Conservation (phyloP, 1,140 invertebrate genomes). For the Drosophila ambigua region DNA sequence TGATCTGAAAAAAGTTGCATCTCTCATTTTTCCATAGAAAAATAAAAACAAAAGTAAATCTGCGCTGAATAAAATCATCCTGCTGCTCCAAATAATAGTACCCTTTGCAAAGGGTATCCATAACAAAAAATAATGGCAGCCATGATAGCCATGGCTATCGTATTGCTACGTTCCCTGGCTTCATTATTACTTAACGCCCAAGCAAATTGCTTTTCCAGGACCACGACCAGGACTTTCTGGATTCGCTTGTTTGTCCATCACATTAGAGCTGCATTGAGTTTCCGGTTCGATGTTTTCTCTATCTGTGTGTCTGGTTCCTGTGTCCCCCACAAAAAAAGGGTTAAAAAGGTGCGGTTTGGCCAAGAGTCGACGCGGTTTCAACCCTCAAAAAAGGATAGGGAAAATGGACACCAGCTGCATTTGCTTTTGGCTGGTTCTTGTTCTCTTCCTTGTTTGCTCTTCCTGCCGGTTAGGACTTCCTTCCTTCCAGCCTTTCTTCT, state of each 20-base stretch:
- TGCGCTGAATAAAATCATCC: too few relatives aligned
- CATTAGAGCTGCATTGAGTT: slow-evolving; percentile 70
- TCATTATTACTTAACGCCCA: slow-evolving; percentile 79
- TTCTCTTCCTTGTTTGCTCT: slow-evolving; percentile 57
- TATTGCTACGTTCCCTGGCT: slow-evolving; percentile 47
- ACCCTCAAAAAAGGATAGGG: slow-evolving; percentile 50
- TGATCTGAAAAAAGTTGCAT: too few relatives aligned
- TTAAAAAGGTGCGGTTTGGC: slow-evolving; percentile 81
- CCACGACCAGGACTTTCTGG: slow-evolving; percentile 18
- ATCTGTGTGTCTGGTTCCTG: background rate
- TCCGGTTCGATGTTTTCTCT: slow-evolving; percentile 50
- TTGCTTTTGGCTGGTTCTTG: slow-evolving; percentile 45
- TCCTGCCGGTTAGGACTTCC: slow-evolving; percentile 50
- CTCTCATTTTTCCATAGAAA: too few relatives aligned
- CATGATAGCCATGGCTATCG: slow-evolving; percentile 40
- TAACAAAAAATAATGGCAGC: background rate
- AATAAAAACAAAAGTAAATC: too few relatives aligned
- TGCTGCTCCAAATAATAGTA: too few relatives aligned
- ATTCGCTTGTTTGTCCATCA: slow-evolving; percentile 49
- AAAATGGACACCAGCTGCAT: slow-evolving; percentile 76
- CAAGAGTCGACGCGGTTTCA: slow-evolving; percentile 47
- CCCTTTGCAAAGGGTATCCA: too few relatives aligned
- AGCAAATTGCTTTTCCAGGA: slow-evolving; percentile 72
- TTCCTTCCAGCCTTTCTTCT: slow-evolving; percentile 49
- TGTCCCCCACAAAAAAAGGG: slow-evolving; percentile 69